Evolutionary conservation across 1,140 invertebrate species (phyloP).

Genomic region (Lordiphosa collinella): DNA sequence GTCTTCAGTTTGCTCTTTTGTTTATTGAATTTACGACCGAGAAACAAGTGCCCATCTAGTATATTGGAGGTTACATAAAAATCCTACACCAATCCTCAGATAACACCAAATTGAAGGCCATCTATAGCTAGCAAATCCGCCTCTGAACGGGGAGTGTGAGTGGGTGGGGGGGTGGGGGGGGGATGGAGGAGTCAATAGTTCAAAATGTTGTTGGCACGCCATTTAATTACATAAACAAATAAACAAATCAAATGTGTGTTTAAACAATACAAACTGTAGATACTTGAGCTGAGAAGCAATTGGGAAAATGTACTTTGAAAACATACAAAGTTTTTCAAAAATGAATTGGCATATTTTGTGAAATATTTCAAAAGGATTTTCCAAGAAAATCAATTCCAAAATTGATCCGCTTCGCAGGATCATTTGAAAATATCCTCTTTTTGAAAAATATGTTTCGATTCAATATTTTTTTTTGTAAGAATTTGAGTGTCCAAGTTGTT

Average conservation of each 20-base stretch:
- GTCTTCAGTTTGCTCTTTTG: constrained; percentile 30
- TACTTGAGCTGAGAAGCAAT: too few species aligned
- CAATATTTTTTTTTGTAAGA: too few species aligned
- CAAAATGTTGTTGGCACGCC: background rate
- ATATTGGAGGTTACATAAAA: constrained; percentile 55
- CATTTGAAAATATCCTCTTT: too few species aligned
- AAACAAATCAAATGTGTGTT: background rate
- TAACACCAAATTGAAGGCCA: background rate
- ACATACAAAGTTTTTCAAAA: background rate
- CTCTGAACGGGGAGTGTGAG: too few species aligned
- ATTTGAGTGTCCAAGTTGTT: too few species aligned
- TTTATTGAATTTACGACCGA: constrained; percentile 44
- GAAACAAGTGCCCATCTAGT: constrained; percentile 18
- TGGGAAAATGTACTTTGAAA: too few species aligned
- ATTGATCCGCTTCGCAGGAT: too few species aligned
- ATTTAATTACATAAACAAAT: constrained; percentile 9
- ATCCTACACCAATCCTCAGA: background rate
- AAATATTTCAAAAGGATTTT: too few species aligned
- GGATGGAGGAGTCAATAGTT: background rate
- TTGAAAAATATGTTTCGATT: too few species aligned
- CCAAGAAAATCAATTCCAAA: too few species aligned
- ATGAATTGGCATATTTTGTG: background rate
- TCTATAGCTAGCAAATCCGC: background rate
- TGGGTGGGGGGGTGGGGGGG: background rate
- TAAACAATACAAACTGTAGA: too few species aligned